A percentile compares a stretch with the other conserved stretches of the same genome.
Evolutionary conservation across 2,113 vertebrate genomes (phyloP).

Genomic region (Trachemys scripta): DNA sequence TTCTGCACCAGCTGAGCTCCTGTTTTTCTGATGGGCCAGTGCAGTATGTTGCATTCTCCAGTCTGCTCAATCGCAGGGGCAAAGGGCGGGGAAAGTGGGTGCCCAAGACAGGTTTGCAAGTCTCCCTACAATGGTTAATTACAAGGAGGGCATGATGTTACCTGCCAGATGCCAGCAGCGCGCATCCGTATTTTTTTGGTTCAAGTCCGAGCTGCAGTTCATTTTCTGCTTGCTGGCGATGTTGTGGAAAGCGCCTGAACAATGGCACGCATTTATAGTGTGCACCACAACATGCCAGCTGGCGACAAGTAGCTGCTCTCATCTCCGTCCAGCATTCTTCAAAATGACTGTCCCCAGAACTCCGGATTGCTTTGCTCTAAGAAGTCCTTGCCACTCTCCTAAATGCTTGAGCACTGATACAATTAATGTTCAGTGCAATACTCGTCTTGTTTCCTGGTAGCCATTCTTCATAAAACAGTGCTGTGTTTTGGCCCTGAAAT

Average conservation of each 20-base stretch:
- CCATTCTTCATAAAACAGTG: constrained; percentile 44
- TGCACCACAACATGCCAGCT: constrained; percentile 38
- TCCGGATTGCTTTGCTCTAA: neutral
- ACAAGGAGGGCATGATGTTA: accelerated
- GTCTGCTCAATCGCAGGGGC: neutral
- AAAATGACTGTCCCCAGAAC: constrained; percentile 19
- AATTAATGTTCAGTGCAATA: constrained; percentile 1
- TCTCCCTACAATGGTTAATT: no score
- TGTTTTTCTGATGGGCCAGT: neutral
- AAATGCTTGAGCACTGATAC: constrained; percentile 30
- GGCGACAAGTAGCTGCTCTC: constrained; percentile 36
- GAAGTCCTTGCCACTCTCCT: constrained; percentile 10
- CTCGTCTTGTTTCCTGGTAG: constrained; percentile 33
- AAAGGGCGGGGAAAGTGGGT: no score
- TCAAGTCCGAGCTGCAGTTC: neutral
- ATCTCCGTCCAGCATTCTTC: constrained; percentile 39
- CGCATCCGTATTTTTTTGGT: neutral
- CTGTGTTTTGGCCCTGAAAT: constrained; percentile 61
- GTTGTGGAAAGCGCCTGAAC: constrained; percentile 26
- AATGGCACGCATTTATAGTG: constrained; percentile 41
- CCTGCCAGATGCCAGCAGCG: accelerated
- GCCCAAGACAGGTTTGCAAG: neutral
- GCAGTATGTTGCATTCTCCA: neutral
- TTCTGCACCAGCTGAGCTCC: neutral
- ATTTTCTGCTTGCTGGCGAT: neutral